A percentile compares a stretch with the other conserved stretches of the same genome.
Evolutionary conservation across 2,113 vertebrate species (phyloP).

Genomic region (Gopherus flavomarginatus): DNA sequence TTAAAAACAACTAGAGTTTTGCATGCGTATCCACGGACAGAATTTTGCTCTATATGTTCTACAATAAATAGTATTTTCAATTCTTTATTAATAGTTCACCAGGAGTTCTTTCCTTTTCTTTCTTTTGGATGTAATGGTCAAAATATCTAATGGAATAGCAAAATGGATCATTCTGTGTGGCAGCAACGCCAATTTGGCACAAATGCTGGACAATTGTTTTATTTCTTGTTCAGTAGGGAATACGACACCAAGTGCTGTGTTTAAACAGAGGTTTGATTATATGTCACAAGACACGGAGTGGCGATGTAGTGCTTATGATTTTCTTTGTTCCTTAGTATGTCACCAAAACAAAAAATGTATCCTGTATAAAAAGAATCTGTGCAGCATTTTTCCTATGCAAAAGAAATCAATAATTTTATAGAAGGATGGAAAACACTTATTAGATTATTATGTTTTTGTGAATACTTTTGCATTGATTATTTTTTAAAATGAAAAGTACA

Average conservation of each 20-base stretch:
- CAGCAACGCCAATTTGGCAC: background rate
- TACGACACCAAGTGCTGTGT: background rate
- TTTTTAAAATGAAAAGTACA: background rate
- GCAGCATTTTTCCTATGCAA: background rate
- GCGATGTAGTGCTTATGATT: background rate
- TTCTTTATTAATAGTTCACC: constrained; percentile 19
- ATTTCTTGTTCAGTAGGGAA: background rate
- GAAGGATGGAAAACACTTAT: background rate
- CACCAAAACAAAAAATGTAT: background rate
- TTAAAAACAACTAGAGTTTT: constrained; percentile 9
- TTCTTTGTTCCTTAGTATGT: background rate
- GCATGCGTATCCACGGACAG: constrained; percentile 15
- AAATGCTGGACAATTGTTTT: background rate
- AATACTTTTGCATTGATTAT: background rate
- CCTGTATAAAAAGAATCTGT: background rate
- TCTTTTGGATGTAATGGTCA: background rate
- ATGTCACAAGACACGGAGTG: background rate
- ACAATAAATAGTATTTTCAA: constrained; percentile 2
- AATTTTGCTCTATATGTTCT: constrained; percentile 38
- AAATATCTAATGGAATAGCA: constrained; percentile 1
- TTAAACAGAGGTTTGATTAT: background rate
- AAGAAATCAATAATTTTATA: background rate
- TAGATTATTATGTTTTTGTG: background rate
- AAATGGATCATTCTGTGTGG: background rate
- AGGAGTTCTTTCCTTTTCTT: background rate